Evolutionary conservation across 2,113 vertebrate genomes (phyloP).

Genomic region (Eleginops maclovinus): DNA sequence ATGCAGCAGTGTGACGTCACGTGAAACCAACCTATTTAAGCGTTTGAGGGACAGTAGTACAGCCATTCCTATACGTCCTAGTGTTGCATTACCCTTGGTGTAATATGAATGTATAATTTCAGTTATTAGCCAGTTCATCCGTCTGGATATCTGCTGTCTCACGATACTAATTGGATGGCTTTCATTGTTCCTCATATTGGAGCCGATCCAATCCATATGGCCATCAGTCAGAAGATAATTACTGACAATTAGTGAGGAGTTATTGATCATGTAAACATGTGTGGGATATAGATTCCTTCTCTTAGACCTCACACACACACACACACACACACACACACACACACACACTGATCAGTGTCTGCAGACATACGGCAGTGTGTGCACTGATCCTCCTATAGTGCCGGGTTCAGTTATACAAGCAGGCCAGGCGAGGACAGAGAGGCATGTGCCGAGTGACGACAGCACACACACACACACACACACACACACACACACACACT

Average conservation of each 20-base stretch:
- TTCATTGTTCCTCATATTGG: not conserved
- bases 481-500: not conserved
- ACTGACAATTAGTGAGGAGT: not conserved
- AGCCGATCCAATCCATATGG: not conserved
- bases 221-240: not conserved
- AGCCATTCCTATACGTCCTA: no score
- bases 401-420: conserved; percentile 38
- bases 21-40: no score
- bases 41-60: no score
- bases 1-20: no score
- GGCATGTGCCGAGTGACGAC: not conserved
- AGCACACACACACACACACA: not conserved
- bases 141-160: not conserved
- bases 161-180: not conserved
- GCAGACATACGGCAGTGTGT: not conserved
- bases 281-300: not conserved
- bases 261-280: not conserved
- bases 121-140: not conserved
- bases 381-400: conserved; percentile 22
- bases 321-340: no score
- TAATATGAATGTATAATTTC: not conserved
- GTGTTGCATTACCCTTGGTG: no score
- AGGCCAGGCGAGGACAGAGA: conserved; percentile 42
- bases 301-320: no score
- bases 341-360: not conserved